Evolutionary conservation across 2,888 invertebrate species (phyloP).

Genomic region (Cheilosia soror): DNA sequence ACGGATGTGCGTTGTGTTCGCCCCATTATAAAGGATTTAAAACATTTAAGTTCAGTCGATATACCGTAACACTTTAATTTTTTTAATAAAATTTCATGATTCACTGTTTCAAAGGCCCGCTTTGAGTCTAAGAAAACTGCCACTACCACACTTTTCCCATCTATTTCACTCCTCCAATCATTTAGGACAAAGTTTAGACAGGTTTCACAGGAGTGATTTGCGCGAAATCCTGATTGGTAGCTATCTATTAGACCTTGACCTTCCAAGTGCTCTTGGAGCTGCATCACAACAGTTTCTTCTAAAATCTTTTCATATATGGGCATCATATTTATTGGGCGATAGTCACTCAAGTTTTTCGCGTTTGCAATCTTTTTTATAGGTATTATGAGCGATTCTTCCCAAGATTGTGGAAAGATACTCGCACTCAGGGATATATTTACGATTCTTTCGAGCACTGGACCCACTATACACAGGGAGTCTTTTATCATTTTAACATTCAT

Average conservation of each 20-base stretch:
- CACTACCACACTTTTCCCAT: not conserved
- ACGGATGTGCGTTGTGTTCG: not conserved
- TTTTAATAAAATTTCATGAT: not conserved
- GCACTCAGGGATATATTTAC: too few relatives aligned
- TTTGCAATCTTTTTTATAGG: not conserved
- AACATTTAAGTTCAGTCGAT: not conserved
- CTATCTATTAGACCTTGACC: too few relatives aligned
- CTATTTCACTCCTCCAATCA: not conserved
- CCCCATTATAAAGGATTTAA: not conserved
- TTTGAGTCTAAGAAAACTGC: not conserved
- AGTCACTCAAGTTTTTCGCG: not conserved
- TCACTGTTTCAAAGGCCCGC: too few relatives aligned
- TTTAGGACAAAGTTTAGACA: not conserved
- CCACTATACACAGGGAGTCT: too few relatives aligned
- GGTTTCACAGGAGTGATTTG: not conserved
- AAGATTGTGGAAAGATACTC: not conserved
- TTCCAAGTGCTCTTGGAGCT: too few relatives aligned
- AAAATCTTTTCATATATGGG: too few relatives aligned
- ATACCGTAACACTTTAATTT: constrained; percentile 2
- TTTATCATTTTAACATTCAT: too few relatives aligned
- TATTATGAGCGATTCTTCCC: not conserved
- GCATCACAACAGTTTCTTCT: too few relatives aligned
- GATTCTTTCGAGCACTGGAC: too few relatives aligned
- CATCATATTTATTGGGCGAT: too few relatives aligned
- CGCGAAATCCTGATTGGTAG: not conserved